phyloP scores from a whole-genome alignment of 2,113 vertebrate species.

The Albula goreensis region DNA sequence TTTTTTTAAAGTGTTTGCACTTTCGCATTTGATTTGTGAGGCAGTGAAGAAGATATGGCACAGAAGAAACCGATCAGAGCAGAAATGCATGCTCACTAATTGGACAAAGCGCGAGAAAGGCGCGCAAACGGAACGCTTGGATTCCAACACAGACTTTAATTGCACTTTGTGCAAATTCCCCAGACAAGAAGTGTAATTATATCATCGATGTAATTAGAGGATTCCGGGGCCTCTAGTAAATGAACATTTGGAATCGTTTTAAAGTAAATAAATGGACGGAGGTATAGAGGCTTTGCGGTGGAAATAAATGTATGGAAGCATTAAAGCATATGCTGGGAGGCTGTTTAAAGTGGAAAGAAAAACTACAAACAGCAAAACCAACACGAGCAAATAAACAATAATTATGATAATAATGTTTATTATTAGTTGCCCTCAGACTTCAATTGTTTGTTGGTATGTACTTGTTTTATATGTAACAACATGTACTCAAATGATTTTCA shows the following conservation, averaged over 20 bases:
- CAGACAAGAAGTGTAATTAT: neutral
- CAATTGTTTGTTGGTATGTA: neutral
- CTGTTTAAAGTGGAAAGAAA: neutral
- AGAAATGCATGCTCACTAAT: neutral
- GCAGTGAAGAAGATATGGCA: neutral
- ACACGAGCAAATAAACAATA: neutral
- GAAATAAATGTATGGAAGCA: neutral
- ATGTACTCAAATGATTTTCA: neutral
- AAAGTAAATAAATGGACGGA: neutral
- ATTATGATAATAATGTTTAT: neutral
- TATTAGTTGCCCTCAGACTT: neutral
- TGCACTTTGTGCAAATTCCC: conserved; percentile 1
- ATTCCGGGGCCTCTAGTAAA: neutral
- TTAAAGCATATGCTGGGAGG: neutral
- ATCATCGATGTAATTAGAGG: conserved; percentile 7
- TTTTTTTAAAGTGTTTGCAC: neutral
- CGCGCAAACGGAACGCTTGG: neutral
- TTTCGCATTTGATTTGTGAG: neutral
- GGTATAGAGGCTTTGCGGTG: neutral
- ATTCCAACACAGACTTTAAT: neutral
- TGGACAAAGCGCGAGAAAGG: neutral
- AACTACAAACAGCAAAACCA: neutral
- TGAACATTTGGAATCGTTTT: neutral
- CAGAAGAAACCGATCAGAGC: neutral
- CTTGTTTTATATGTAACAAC: neutral